Evolutionary conservation across 2,797 vertebrate genomes (phyloP).

Genomic region (Falco columbarius): DNA sequence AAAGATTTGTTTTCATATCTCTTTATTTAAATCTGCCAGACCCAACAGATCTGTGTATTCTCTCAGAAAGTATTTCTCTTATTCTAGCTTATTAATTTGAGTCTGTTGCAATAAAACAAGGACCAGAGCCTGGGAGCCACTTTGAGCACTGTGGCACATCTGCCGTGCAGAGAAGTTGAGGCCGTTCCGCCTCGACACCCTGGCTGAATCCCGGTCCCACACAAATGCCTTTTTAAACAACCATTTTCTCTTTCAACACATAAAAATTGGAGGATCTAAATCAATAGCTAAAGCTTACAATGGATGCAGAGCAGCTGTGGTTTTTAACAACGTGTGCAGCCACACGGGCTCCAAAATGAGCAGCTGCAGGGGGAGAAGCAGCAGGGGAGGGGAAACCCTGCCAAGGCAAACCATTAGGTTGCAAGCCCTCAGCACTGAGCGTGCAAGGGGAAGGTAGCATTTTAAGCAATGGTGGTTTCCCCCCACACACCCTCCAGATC

Average conservation of each 20-base stretch:
- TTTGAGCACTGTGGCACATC: not conserved
- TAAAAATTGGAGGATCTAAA: constrained; percentile 30
- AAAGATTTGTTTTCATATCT: not conserved
- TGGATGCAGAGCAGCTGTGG: constrained; percentile 26
- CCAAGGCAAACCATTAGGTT: not conserved
- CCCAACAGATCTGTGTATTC: not conserved
- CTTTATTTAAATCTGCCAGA: not conserved
- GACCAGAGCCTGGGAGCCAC: not conserved
- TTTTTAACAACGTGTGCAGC: not conserved
- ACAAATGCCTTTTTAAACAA: constrained; percentile 43
- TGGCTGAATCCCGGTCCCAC: not conserved
- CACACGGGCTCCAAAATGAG: not conserved
- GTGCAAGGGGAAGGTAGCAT: not conserved
- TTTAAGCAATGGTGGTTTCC: not conserved
- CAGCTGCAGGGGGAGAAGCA: constrained; percentile 2
- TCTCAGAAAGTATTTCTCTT: not conserved
- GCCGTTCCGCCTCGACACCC: not conserved
- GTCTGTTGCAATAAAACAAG: not conserved
- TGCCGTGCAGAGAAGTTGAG: not conserved
- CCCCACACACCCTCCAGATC: not conserved
- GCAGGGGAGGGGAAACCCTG: not conserved
- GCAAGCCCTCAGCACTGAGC: not conserved
- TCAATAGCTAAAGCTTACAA: constrained; percentile 19
- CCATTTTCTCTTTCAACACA: constrained; percentile 6
- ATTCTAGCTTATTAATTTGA: not conserved